Evolutionary conservation across 2,888 invertebrate genomes (phyloP).

Genomic region (Argynnis bischoffii): DNA sequence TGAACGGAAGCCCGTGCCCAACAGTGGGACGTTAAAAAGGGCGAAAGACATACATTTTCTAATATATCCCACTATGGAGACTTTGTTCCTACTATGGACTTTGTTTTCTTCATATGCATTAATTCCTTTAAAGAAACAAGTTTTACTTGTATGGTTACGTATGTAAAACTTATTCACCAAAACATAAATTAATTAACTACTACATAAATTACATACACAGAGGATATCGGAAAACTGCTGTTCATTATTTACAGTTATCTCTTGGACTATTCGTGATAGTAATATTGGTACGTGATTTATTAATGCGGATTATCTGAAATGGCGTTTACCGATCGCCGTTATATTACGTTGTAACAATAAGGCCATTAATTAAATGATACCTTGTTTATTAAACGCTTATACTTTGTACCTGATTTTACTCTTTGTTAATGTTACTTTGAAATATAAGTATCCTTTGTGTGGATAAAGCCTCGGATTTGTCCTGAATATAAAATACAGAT

Average conservation of each 20-base stretch:
- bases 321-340: constrained; percentile 4
- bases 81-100: no score
- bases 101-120: no score
- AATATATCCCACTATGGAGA: no score
- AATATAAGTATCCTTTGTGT: background rate
- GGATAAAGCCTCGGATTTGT: background rate
- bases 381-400: background rate
- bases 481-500: background rate
- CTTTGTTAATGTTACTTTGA: background rate
- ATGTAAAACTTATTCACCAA: background rate
- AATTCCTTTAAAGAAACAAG: no score
- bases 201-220: background rate
- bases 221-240: background rate
- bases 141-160: no score
- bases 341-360: constrained; percentile 4
- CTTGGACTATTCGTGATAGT: constrained; percentile 7
- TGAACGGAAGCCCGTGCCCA: no score
- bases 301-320: constrained; percentile 18
- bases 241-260: constrained; percentile 1
- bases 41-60: no score
- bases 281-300: constrained; percentile 13
- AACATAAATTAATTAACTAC: no score
- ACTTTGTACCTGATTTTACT: background rate
- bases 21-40: no score
- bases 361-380: constrained; percentile 4